Base-by-base conservation (phyloP, 2,888 invertebrate species). In the Campopleginae sp. region DNA sequence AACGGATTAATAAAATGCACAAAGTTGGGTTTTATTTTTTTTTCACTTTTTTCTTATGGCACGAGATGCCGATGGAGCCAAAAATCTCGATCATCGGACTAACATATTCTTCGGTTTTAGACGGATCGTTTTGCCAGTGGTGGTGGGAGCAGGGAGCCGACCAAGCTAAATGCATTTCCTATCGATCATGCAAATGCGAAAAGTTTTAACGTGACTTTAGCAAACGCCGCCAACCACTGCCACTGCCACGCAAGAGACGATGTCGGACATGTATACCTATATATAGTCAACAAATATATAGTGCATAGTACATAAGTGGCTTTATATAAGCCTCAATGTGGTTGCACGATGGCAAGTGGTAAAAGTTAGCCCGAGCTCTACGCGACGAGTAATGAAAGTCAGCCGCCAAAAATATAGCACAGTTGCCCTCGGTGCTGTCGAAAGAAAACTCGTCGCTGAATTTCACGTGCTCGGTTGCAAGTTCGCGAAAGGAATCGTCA, bases 131-230 rank as follows among this genome's bases (percentile, higher is more conserved):
- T 19, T 19, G n/a, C 42, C n/a, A n/a, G n/a, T n/a, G 54, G 17
- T 12, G 27, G 46, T 58, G 5, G 12, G 48, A 31, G 27, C 33
- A 42, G 7, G 14, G 14, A 44, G 7, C 31, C 38, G 12, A 27
- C 63, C 23, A 48, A 27, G 54, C 81, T 82, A 82, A 87, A 85
- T 88, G 82, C 82, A 85, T 85, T 88, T 84, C 84, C 86, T 78
- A 82, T 85, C 86, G 82, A 88, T 87, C 82, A 87, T 87, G 87
- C 83, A 86, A 87, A 87, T 84, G 82, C 65, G 76, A 85, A 82
- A 85, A 82, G 85, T 85, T 86, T 84, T 66, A 63, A 80, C 76
- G 83, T 83, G 83, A 76, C 80, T 80, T 72, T 48, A 58, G 8
- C 82, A 54, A 27, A 42, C 10, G 66, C 23, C n/a, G 72, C 48